phyloP scores from a whole-genome alignment of 2,113 vertebrate species.

The Poeciliopsis retropinna region DNA sequence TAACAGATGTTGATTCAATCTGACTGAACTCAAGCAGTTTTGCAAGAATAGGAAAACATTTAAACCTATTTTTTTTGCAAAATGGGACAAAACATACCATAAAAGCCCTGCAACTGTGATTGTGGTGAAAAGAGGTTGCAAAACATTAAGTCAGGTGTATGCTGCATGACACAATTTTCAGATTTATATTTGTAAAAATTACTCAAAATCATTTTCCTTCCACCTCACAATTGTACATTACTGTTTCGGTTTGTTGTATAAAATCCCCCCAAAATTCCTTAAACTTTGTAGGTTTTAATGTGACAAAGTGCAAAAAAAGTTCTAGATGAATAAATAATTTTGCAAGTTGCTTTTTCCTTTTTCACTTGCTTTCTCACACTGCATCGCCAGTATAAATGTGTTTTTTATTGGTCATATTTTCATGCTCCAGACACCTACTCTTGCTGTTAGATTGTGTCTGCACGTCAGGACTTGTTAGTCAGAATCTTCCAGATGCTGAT shows the following conservation, averaged over 20 bases:
- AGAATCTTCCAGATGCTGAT: not conserved
- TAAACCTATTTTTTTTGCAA: too few species aligned
- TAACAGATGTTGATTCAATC: too few species aligned
- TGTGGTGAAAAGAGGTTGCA: too few species aligned
- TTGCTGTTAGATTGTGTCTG: constrained; percentile 16
- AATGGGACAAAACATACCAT: too few species aligned
- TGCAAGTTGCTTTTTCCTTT: not conserved
- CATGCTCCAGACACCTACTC: not conserved
- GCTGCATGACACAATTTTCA: too few species aligned
- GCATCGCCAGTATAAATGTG: not conserved
- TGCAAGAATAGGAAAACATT: too few species aligned
- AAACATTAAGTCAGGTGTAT: too few species aligned
- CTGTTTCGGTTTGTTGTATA: not conserved
- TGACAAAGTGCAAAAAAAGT: not conserved
- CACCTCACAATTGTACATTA: not conserved
- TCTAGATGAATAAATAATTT: not conserved
- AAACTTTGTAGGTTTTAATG: not conserved
- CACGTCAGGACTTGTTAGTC: constrained; percentile 8
- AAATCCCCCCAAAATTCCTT: not conserved
- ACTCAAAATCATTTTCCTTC: not conserved
- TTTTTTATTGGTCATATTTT: constrained; percentile 2
- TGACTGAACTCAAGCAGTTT: too few species aligned
- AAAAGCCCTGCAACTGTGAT: too few species aligned
- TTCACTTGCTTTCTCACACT: not conserved
- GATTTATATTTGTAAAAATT: not conserved